A percentile compares a stretch with the other conserved stretches of the same genome.
phyloP scores from a whole-genome alignment of 2,113 vertebrate genomes.

The Upupa epops region DNA sequence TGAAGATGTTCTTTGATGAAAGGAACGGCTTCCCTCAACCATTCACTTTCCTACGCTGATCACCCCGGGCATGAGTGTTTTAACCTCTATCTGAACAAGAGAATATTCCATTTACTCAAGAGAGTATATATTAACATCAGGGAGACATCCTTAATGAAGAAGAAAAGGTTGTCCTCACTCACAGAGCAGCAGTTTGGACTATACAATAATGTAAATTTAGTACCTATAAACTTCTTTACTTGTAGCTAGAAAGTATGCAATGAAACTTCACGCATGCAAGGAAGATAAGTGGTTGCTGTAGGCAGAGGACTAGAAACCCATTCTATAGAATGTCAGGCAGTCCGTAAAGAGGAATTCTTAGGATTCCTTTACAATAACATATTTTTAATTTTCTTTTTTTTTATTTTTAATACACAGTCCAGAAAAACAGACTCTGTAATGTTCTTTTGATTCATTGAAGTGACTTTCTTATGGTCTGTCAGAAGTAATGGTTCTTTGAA shows the following conservation, averaged over 20 bases:
- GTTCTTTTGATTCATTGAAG: neutral
- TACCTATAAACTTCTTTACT: neutral
- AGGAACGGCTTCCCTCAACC: neutral
- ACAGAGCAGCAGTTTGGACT: neutral
- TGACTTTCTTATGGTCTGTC: neutral
- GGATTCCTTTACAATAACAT: neutral
- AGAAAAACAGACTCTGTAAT: neutral
- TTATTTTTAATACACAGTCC: neutral
- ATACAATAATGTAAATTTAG: neutral
- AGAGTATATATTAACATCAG: neutral
- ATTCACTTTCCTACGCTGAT: neutral
- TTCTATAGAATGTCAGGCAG: neutral
- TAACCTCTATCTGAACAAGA: neutral
- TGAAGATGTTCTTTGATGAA: neutral
- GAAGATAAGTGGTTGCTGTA: neutral
- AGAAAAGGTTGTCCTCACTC: neutral
- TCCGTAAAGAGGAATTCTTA: neutral
- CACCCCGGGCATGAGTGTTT: slow-evolving; percentile 8
- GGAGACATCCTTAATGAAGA: neutral
- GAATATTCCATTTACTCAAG: neutral
- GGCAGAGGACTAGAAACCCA: neutral
- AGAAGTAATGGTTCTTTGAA: neutral
- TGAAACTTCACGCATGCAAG: neutral
- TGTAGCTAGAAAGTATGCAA: neutral
- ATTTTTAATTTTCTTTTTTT: neutral